Conservation (phyloP, 1,140 invertebrate genomes). For the Dysdera silvatica region DNA sequence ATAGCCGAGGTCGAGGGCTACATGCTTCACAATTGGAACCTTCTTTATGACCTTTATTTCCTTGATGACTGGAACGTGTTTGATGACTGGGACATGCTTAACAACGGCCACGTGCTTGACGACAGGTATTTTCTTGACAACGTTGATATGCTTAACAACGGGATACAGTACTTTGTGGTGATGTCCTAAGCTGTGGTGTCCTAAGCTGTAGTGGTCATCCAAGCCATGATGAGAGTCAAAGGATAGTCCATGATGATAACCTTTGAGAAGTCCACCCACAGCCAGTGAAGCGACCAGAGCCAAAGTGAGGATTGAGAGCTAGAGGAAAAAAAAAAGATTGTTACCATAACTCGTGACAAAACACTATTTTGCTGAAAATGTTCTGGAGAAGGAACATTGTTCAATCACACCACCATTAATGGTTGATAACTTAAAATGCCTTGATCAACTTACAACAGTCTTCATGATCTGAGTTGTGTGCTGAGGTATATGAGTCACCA, state of each 20-base stretch:
- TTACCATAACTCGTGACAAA: background rate
- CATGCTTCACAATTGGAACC: conserved; percentile 14
- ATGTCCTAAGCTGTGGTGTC: background rate
- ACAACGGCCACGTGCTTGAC: conserved; percentile 17
- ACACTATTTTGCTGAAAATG: background rate
- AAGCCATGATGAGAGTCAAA: background rate
- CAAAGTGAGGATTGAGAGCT: background rate
- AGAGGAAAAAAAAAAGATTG: background rate
- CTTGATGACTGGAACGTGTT: conserved; percentile 15
- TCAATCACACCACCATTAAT: too few species aligned
- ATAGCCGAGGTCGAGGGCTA: conserved; percentile 4
- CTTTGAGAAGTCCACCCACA: conserved; percentile 1
- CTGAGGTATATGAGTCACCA: background rate
- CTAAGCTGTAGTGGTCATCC: background rate
- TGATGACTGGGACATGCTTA: conserved; percentile 18
- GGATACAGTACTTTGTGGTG: conserved; percentile 16
- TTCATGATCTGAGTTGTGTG: conserved; percentile 4
- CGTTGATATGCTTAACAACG: conserved; percentile 4
- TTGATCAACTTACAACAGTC: conserved; percentile 12
- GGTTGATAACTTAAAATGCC: too few species aligned
- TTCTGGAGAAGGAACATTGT: too few species aligned
- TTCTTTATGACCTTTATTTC: conserved; percentile 13
- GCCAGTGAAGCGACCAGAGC: conserved; percentile 1
- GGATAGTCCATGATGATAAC: conserved; percentile 5
- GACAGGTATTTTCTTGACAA: conserved; percentile 15